phyloP scores from a whole-genome alignment of 2,797 vertebrate genomes.

The Manis javanica region DNA sequence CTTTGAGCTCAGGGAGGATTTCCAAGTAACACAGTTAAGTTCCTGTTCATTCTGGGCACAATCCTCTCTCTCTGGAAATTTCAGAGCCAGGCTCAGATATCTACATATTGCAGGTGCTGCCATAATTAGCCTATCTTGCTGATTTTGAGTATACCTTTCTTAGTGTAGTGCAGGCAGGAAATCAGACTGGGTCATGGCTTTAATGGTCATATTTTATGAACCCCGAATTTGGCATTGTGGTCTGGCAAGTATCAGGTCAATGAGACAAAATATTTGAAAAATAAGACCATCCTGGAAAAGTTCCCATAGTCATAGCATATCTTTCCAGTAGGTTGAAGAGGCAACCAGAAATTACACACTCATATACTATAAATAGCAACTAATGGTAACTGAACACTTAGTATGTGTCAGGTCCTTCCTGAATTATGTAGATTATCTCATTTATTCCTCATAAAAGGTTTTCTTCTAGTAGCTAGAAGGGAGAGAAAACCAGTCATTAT shows the following conservation, averaged over 20 bases:
- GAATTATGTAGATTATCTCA: conserved; percentile 44
- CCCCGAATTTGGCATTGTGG: neutral
- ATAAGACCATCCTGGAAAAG: conserved; percentile 43
- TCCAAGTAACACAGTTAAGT: neutral
- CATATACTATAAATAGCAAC: conserved; percentile 39
- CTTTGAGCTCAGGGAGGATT: neutral
- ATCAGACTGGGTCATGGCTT: neutral
- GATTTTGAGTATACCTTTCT: conserved; percentile 33
- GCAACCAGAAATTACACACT: neutral
- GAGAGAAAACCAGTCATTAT: conserved; percentile 42
- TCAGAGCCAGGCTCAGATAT: neutral
- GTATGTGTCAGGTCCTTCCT: neutral
- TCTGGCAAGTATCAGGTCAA: conserved; percentile 34
- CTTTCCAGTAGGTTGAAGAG: neutral
- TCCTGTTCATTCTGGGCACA: neutral
- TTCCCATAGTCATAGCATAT: neutral
- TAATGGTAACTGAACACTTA: conserved; percentile 42
- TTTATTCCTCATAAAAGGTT: conserved; percentile 64
- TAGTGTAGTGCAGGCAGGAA: conserved; percentile 1
- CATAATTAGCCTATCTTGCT: conserved; percentile 9
- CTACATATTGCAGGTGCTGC: neutral
- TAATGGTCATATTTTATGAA: conserved; percentile 57
- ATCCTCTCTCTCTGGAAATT: neutral
- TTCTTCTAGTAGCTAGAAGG: conserved; percentile 37
- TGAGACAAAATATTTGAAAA: conserved; percentile 16